Evolutionary conservation across 1,140 invertebrate genomes (phyloP), one percentile per base, ranked within the genome.

Genomic region (Caenorhabditis tropicalis): DNA sequence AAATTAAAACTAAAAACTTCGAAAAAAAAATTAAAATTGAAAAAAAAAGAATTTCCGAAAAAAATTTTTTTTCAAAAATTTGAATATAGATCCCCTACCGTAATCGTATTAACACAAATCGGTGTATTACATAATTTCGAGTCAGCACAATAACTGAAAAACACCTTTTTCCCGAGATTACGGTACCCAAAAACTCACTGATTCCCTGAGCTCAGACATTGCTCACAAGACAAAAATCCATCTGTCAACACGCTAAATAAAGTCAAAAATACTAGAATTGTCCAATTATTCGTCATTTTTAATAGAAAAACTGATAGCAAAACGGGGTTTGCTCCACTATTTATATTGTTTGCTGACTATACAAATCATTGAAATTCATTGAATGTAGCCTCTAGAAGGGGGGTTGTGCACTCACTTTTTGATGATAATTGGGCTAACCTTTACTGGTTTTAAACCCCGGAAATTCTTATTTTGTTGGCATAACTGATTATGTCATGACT

Each of bases 201-300:
- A 43, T 74, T 74, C 43, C 65, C 65, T 7, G 36, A 43, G n/a
- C 36, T 74, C n/a, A 74, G 9, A 46, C 65, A 74, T n/a, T 74
- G 36, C n/a, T 74, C 65, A 43, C 65, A 74, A 43, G 65, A 19
- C 65, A 19, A 36, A 6, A 74, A 43, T 10, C 9, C 36, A 10
- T 74, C n/a, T 31, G 49, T 21, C 19, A n/a, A 4, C n/a, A 51
- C n/a, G 12, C 39, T 6, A 12, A 43, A 9, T 27, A 10, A 15
- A 10, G 10, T 1, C 1, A 56, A 15, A 29, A 56, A 10, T 10
- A 56, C 24, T 24, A 56, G 24, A 27, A 56, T 6, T 27, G 10
- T 9, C 21, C 7, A 56, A 56, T 1, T 56, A 27, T 56, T 56
- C 53, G 29, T 56, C 53, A 56, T 56, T 9, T 56, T 56, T 56